Evolutionary conservation across 2,888 invertebrate species (phyloP), one percentile per base, ranked within the genome.

Genomic region (Pinctada fucata): DNA sequence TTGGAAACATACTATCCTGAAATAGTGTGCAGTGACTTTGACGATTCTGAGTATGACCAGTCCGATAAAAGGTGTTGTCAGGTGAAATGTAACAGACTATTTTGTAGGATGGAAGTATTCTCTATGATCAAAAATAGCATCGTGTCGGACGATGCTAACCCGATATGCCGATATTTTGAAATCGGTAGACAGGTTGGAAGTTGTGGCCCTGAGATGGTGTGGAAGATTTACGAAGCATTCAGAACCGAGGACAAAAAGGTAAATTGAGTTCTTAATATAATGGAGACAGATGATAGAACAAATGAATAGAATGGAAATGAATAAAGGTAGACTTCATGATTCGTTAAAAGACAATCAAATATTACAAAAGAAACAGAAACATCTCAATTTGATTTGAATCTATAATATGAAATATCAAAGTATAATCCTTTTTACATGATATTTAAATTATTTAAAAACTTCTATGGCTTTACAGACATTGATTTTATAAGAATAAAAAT

Each of bases 211-310:
- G 97, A 97, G 88, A 94, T 97, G 85, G 95, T 97, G 70, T 98
- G 98, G 98, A 95, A 95, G 90, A 96, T 98, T 83, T 96, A 97
- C 92, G 97, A 98, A 87, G 98, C 96, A 1, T 95, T 95, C 90
- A 94, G 97, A 87, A 97, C 97, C 93, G 95, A 95, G 84, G 98
- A 98, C 90, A 96, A 96, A 87, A 96, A 96, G 96, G 98, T 98
- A 92, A 94, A 95, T 89, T 50, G 10, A 2, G 45, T 70, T 67
- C 13, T 8, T 58, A 58, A 8, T 10, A 13, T 58, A 10, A 58
- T 58, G 13, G 8, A 58, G 13, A 58, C 58, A 8, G 8, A 58
- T 13, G 10, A 8, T 58, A 58, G 10, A 58, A 58, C 58, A 58
- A 10, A 31, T 31, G 31, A 31, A 31, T 31, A 31, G 31, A 31